These are phyloP conservation scores for Mylabris sibirica DNA, from an alignment of 2,888 invertebrate species.

Conservation along the genomic window DNA sequence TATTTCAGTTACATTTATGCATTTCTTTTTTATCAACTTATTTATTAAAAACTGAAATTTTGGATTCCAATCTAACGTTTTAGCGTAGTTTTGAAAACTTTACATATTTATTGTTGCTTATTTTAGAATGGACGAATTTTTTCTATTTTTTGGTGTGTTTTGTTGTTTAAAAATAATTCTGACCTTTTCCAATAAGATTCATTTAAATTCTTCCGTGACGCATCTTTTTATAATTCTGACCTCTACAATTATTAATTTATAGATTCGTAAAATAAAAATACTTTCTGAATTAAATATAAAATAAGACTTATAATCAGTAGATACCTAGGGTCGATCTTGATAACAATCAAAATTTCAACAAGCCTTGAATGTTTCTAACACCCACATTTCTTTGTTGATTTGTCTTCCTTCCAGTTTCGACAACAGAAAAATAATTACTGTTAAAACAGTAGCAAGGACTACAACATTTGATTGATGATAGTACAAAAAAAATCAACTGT, in stretches of 20 bases:
- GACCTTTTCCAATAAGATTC: neutral
- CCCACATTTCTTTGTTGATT: neutral
- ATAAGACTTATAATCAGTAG: neutral
- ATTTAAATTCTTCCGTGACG: neutral
- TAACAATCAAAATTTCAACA: too few relatives aligned
- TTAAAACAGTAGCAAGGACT: constrained; percentile 1
- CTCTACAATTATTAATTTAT: neutral
- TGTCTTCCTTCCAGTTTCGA: neutral
- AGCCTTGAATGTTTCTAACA: neutral
- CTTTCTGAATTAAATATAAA: neutral
- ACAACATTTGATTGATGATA: constrained; percentile 1
- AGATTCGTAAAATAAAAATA: neutral
- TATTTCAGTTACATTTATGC: too few relatives aligned
- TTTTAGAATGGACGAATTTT: neutral
- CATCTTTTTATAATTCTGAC: neutral
- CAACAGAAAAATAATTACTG: neutral
- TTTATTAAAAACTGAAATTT: too few relatives aligned
- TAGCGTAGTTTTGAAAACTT: too few relatives aligned
- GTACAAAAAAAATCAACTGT: neutral
- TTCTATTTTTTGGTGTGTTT: too few relatives aligned
- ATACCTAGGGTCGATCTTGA: too few relatives aligned
- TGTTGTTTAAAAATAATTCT: neutral
- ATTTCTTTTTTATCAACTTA: too few relatives aligned
- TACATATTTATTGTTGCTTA: neutral
- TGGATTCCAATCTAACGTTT: too few relatives aligned